Percentiles rank a stretch among this genome's conserved stretches.
Evolutionary conservation across 2,888 invertebrate genomes (phyloP).

Genomic region (Cosmia pyralina): DNA sequence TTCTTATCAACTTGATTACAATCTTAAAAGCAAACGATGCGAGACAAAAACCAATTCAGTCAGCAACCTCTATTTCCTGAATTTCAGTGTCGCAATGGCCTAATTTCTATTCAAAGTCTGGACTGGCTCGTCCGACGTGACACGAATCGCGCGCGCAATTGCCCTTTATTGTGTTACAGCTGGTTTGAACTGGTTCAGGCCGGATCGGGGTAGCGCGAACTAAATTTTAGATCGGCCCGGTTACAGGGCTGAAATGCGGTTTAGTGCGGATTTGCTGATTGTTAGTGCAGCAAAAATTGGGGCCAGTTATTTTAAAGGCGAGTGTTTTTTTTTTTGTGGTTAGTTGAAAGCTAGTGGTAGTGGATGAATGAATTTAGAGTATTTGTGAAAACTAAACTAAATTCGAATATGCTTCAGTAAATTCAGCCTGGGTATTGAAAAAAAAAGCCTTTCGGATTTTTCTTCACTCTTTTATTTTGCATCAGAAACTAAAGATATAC

Average conservation of each 20-base stretch:
- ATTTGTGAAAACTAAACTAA: constrained; percentile 19
- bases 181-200: constrained; percentile 64
- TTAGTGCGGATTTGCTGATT: constrained; percentile 59
- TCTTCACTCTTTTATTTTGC: constrained; percentile 3
- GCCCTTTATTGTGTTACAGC: constrained; percentile 79
- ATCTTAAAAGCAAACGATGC: constrained; percentile 57
- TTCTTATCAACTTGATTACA: constrained; percentile 58
- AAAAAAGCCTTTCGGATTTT: background rate
- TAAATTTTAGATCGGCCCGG: constrained; percentile 59
- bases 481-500: background rate
- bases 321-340: constrained; percentile 45
- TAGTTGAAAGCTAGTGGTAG: constrained; percentile 1
- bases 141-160: constrained; percentile 74
- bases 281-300: constrained; percentile 52
- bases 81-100: constrained; percentile 71
- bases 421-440: background rate
- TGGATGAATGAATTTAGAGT: constrained; percentile 11
- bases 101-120: constrained; percentile 77
- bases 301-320: constrained; percentile 26
- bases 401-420: constrained; percentile 23
- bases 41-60: constrained; percentile 61
- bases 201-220: constrained; percentile 58
- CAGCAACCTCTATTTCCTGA: constrained; percentile 58
- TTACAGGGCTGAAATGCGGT: constrained; percentile 65
- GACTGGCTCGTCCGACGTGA: constrained; percentile 74